Evolutionary conservation across 23 tunicate genomes (phyloP), one percentile per base, ranked within the genome.

Genomic region (Ciona savignyi): DNA sequence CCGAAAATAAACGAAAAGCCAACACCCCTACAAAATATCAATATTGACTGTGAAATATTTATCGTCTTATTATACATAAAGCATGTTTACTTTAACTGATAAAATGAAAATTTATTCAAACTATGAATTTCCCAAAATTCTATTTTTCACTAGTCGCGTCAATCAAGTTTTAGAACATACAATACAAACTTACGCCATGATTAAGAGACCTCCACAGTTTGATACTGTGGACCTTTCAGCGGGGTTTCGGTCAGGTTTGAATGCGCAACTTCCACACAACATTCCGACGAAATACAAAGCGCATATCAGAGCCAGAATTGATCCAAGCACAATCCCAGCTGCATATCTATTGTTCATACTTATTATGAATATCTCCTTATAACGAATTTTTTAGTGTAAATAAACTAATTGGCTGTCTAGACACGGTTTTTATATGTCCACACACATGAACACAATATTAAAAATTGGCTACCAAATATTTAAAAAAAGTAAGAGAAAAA

Each of bases 101-200:
- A n/a, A n/a, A n/a, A n/a, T n/a, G n/a, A n/a, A n/a, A n/a, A n/a
- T n/a, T n/a, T n/a, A n/a, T n/a, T n/a, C n/a, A n/a, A n/a, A n/a
- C n/a, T n/a, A n/a, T n/a, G n/a, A n/a, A n/a, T n/a, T n/a, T n/a
- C n/a, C n/a, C n/a, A n/a, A n/a, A n/a, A n/a, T n/a, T n/a, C n/a
- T n/a, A n/a, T n/a, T n/a, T n/a, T n/a, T n/a, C n/a, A n/a, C n/a
- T n/a, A n/a, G n/a, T n/a, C n/a, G n/a, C n/a, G n/a, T n/a, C n/a
- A n/a, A n/a, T n/a, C n/a, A n/a, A n/a, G n/a, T n/a, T n/a, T n/a
- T n/a, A n/a, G n/a, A n/a, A n/a, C n/a, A n/a, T n/a, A n/a, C n/a
- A n/a, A n/a, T n/a, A n/a, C n/a, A n/a, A 63, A 80, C 98, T 80
- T 68, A 84, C 91, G 89, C 83, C 98, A 92, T 92, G 32, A 92